These are phyloP conservation scores for Leptinotarsa lineolata DNA, from an alignment of 1,140 invertebrate genomes.

Conservation along the genomic window DNA sequence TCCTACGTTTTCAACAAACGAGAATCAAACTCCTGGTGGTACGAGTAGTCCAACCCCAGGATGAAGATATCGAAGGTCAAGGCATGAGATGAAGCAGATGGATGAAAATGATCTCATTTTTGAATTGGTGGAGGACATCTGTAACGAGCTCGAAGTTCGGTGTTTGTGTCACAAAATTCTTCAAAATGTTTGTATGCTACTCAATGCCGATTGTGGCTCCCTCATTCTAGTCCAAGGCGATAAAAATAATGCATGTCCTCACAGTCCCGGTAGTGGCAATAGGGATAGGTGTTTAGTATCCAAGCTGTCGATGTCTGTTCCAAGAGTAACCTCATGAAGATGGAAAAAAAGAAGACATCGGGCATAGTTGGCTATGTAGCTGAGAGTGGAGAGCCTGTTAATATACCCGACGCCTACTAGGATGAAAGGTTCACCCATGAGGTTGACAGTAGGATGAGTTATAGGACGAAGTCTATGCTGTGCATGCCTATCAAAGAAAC, in stretches of 20 bases:
- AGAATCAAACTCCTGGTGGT: conserved; percentile 49
- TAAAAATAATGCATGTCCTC: conserved; percentile 54
- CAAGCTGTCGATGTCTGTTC: conserved; percentile 91
- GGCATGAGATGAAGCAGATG: conserved; percentile 83
- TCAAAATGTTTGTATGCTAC: conserved; percentile 89
- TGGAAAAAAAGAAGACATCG: conserved; percentile 89
- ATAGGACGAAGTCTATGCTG: conserved; percentile 87
- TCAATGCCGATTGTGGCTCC: conserved; percentile 91
- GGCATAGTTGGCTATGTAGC: conserved; percentile 90
- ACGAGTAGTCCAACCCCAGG: conserved; percentile 57
- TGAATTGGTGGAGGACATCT: conserved; percentile 91
- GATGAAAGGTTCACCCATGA: conserved; percentile 91
- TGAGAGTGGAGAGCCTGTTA: conserved; percentile 87
- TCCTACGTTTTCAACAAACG: conserved; percentile 79
- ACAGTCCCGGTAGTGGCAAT: conserved; percentile 38
- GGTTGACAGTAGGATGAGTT: conserved; percentile 90
- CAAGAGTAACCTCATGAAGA: conserved; percentile 85
- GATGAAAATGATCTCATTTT: conserved; percentile 96
- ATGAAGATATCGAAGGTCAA: conserved; percentile 72
- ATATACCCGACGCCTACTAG: conserved; percentile 95
- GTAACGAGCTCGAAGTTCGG: conserved; percentile 91
- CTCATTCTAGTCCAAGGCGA: conserved; percentile 90
- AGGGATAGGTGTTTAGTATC: conserved; percentile 77
- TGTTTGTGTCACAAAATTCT: conserved; percentile 95
- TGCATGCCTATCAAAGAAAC: conserved; percentile 97